phyloP scores from a whole-genome alignment of 2,888 invertebrate species.

The Sericinus montela region DNA sequence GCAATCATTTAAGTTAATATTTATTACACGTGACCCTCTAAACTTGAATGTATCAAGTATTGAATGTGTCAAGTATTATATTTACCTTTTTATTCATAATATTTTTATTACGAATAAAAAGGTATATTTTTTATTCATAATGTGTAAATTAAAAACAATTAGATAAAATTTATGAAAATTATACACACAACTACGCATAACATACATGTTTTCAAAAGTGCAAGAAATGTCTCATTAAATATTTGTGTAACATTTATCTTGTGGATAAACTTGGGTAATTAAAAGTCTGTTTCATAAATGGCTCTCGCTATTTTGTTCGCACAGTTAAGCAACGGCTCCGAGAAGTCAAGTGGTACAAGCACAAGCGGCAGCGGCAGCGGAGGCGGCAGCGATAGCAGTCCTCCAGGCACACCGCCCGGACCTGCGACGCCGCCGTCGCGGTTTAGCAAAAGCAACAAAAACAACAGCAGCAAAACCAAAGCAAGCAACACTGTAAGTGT shows the following conservation, averaged over 20 bases:
- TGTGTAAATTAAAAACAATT: too few species aligned
- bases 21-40: too few species aligned
- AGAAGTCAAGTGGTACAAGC: slow-evolving; percentile 42
- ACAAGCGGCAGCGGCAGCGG: slow-evolving; percentile 39
- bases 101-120: too few species aligned
- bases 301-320: slow-evolving; percentile 16
- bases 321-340: slow-evolving; percentile 64
- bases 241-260: slow-evolving; percentile 13
- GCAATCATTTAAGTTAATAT: too few species aligned
- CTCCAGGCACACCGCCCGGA: slow-evolving; percentile 67
- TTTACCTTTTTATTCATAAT: too few species aligned
- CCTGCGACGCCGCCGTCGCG: slow-evolving; percentile 52
- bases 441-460: slow-evolving; percentile 37
- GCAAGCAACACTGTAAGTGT: slow-evolving; percentile 43
- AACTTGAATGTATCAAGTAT: too few species aligned
- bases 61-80: too few species aligned
- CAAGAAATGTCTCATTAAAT: not conserved
- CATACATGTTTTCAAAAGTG: too few species aligned
- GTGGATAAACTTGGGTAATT: slow-evolving; percentile 17
- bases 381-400: slow-evolving; percentile 47
- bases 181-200: too few species aligned
- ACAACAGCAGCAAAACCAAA: slow-evolving; percentile 45
- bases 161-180: too few species aligned
- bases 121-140: too few species aligned
- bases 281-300: slow-evolving; percentile 16